Evolutionary conservation across 2,113 vertebrate genomes (phyloP), one percentile per base, ranked within the genome.

Genomic region (Uropsilus gracilis): DNA sequence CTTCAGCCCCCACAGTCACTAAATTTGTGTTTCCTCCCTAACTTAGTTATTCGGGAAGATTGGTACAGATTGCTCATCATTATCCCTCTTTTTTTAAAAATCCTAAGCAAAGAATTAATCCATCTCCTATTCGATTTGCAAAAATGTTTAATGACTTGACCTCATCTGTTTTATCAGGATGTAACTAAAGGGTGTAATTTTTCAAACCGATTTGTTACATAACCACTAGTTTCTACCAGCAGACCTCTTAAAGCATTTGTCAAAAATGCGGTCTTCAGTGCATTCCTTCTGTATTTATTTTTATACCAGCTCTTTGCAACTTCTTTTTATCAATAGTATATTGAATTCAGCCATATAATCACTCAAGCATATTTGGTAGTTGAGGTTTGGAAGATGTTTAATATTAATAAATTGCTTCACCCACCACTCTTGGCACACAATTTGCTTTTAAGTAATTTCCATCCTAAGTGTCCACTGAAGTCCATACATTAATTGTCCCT

Each of bases 151-250:
- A 37, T 90, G 90, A 76, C 61, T 91, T 94, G 78, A 77, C 34
- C 68, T 82, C 73, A 48, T 50, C 37, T 92, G n/a, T 92, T 96
- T 95, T 86, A 93, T 92, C 57, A 22, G 37, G 48, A 69, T 87
- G 64, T 85, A 81, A 81, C 42, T 84, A 75, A 95, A 86, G 89
- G 37, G 66, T 89, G 73, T 78, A 61, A 76, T 91, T 96, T 97
- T 81, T 80, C 22, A 96, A 94, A 87, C 76, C 61, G 53, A 68
- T 87, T 71, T 94, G 86, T 94, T 95, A 93, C 44, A 73, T 91
- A 95, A 97, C 55, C 55, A n/a, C 42, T 59, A 22, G 48, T 90
- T 93, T 93, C 59, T 87, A 72, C 37, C 69, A 84, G 75, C 69
- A 87, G 50, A 57, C 14, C 68, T 22, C 68, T 82, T 53, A 72